Conservation (phyloP, 1,140 invertebrate genomes). For the Yoshiicerus persimilis region DNA sequence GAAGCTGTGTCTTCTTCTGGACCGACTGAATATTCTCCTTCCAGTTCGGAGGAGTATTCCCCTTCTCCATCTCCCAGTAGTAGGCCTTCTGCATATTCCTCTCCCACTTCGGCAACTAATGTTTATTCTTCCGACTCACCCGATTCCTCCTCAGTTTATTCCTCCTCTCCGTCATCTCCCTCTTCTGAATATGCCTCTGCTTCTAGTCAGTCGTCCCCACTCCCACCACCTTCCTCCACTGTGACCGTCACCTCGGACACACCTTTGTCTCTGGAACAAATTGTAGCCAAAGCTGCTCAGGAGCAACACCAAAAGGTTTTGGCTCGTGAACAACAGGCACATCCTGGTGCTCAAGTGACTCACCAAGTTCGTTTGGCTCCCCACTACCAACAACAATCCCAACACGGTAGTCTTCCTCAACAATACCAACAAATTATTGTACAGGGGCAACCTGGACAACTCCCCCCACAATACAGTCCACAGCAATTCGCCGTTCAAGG, state of each 20-base stretch:
- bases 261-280: constrained; percentile 5
- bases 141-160: background rate
- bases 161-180: background rate
- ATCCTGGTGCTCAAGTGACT: constrained; percentile 8
- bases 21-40: background rate
- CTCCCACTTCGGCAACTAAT: background rate
- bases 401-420: background rate
- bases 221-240: background rate
- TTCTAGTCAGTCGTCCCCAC: background rate
- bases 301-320: constrained; percentile 28
- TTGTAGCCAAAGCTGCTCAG: constrained; percentile 30
- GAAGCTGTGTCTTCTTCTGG: background rate
- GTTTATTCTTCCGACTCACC: background rate
- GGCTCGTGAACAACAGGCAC: background rate
- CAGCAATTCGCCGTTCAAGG: background rate
- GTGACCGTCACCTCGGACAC: background rate
- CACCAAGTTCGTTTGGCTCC: background rate
- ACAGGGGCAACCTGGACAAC: background rate
- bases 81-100: background rate
- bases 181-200: background rate
- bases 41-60: background rate
- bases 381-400: background rate
- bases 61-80: background rate
- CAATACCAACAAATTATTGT: background rate
- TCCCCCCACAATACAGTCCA: background rate